phyloP scores from a whole-genome alignment of 2,113 vertebrate genomes.

The Corapipo altera region DNA sequence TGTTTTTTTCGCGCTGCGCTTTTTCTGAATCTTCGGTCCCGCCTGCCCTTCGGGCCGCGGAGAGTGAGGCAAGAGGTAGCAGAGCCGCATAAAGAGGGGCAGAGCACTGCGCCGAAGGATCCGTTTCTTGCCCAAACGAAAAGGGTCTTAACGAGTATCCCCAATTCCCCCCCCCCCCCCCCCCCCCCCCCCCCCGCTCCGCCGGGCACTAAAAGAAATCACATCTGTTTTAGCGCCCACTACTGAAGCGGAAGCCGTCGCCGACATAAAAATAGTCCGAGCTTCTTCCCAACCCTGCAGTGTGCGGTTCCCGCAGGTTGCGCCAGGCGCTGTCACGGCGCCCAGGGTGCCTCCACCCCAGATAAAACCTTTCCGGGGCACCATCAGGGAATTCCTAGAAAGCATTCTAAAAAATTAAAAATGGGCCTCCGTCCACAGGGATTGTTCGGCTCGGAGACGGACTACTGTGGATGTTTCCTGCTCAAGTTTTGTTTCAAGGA shows the following conservation, averaged over 20 bases:
- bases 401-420: background rate
- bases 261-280: background rate
- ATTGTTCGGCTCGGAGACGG: background rate
- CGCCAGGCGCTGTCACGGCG: background rate
- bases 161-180: no score
- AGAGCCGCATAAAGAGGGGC: background rate
- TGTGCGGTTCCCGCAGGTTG: background rate
- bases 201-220: background rate
- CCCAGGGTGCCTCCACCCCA: background rate
- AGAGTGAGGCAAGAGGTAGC: background rate
- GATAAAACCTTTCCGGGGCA: background rate
- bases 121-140: background rate
- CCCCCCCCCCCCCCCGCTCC: background rate
- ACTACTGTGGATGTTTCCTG: background rate
- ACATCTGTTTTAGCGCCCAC: constrained; percentile 37
- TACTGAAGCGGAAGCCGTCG: background rate
- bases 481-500: background rate
- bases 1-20: constrained; percentile 67
- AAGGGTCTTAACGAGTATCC: background rate
- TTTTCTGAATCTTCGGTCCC: background rate
- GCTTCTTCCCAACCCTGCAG: background rate
- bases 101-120: background rate
- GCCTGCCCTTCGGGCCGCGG: background rate
- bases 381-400: background rate
- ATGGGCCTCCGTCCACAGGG: background rate